phyloP scores from a whole-genome alignment of 2,888 invertebrate genomes.

The Lypha dubia region DNA sequence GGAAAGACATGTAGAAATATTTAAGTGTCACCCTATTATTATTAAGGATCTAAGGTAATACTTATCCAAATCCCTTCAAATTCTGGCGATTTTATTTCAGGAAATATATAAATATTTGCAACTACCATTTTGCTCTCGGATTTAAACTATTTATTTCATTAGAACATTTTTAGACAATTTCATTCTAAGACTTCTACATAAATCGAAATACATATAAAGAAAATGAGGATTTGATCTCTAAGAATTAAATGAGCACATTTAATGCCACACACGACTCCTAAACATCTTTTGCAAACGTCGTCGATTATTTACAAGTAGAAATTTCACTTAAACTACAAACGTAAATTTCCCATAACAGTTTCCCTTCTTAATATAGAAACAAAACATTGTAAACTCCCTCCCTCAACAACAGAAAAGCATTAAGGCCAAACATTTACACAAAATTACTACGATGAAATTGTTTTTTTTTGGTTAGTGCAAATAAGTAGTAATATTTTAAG shows the following conservation, averaged over 20 bases:
- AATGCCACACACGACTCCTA: neutral
- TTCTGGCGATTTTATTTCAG: conserved; percentile 33
- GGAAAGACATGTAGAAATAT: neutral
- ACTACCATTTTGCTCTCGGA: neutral
- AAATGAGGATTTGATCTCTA: neutral
- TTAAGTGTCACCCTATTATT: neutral
- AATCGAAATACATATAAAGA: neutral
- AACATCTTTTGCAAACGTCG: neutral
- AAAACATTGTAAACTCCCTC: conserved; percentile 61
- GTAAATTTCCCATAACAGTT: conserved; percentile 58
- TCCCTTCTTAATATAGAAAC: conserved; percentile 52
- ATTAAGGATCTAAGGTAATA: neutral
- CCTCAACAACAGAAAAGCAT: conserved; percentile 53
- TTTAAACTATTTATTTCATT: conserved; percentile 16
- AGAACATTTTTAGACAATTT: neutral
- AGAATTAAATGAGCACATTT: neutral
- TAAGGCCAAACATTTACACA: conserved; percentile 53
- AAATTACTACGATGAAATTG: conserved; percentile 24
- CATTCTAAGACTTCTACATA: neutral
- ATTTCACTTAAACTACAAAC: conserved; percentile 55
- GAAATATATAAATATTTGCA: conserved; percentile 40
- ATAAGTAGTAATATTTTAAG: neutral
- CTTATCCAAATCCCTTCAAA: conserved; percentile 14
- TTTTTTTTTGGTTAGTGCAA: neutral
- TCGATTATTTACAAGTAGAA: conserved; percentile 19